Evolutionary conservation across 2,797 vertebrate genomes (phyloP).

Genomic region (Periparus ater): DNA sequence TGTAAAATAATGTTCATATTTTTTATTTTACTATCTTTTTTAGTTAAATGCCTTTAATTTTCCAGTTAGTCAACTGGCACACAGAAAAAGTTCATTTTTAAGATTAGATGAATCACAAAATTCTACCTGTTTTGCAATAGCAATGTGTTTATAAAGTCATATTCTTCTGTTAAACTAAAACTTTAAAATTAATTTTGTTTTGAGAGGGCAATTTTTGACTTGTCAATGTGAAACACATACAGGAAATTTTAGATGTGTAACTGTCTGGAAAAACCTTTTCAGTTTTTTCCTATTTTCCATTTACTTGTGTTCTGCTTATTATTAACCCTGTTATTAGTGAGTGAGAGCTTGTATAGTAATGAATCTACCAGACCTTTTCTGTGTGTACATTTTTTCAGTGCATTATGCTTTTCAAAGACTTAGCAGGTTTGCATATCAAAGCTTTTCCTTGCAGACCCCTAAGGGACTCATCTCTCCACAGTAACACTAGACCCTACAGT

Average conservation of each 20-base stretch:
- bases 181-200: neutral
- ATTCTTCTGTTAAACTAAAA: neutral
- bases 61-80: neutral
- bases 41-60: neutral
- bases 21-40: neutral
- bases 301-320: slow-evolving; percentile 12
- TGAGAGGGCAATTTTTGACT: neutral
- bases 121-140: neutral
- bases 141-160: neutral
- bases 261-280: neutral
- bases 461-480: slow-evolving; percentile 65
- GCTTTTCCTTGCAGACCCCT: slow-evolving; percentile 42
- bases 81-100: neutral
- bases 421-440: slow-evolving; percentile 59
- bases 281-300: neutral
- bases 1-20: neutral
- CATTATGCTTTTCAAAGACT: slow-evolving; percentile 45
- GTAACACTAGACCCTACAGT: slow-evolving; percentile 42
- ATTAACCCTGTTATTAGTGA: slow-evolving; percentile 14
- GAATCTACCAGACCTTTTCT: neutral
- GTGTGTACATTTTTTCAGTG: slow-evolving; percentile 11
- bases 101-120: neutral
- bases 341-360: neutral
- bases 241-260: neutral
- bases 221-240: neutral